Evolutionary conservation across 2,888 invertebrate genomes (phyloP).

Genomic region (Copidosoma aretas): DNA sequence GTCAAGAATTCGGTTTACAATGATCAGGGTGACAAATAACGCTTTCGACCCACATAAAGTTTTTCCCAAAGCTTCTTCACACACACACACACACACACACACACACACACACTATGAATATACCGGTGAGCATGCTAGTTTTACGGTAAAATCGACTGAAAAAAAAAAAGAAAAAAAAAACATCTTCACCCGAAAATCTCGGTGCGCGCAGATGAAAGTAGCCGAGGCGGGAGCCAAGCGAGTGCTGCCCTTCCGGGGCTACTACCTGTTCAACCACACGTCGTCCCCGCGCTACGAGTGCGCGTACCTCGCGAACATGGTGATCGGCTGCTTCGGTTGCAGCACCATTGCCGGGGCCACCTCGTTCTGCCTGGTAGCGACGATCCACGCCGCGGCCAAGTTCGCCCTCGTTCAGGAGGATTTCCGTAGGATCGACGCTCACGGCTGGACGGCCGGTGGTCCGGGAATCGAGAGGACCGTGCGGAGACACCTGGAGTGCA

Average conservation of each 20-base stretch:
- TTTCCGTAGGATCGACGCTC: conserved; percentile 43
- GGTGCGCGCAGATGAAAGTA: not conserved
- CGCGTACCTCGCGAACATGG: conserved; percentile 44
- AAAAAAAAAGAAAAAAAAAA: too few relatives aligned
- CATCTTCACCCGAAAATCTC: too few relatives aligned
- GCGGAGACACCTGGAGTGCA: conserved; percentile 52
- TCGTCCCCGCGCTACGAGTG: conserved; percentile 46
- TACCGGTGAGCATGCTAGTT: too few relatives aligned
- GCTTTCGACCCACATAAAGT: too few relatives aligned
- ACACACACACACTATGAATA: too few relatives aligned
- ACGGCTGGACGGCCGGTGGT: conserved; percentile 34
- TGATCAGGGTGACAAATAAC: too few relatives aligned
- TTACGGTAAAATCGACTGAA: too few relatives aligned
- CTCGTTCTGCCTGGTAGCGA: conserved; percentile 50
- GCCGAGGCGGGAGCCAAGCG: conserved; percentile 25
- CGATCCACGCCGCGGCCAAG: conserved; percentile 54
- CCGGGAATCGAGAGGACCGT: conserved; percentile 43
- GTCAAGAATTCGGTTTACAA: too few relatives aligned
- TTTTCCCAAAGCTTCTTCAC: too few relatives aligned
- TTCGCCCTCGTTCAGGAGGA: conserved; percentile 49
- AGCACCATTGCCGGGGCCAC: conserved; percentile 51
- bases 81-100: too few relatives aligned
- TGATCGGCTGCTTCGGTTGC: conserved; percentile 43
- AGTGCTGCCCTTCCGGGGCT: conserved; percentile 53
- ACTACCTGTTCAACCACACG: conserved; percentile 47